A percentile compares a stretch with the other conserved stretches of the same genome.
Evolutionary conservation across 2,888 invertebrate genomes (phyloP).

Genomic region (Napeogenes sylphis): DNA sequence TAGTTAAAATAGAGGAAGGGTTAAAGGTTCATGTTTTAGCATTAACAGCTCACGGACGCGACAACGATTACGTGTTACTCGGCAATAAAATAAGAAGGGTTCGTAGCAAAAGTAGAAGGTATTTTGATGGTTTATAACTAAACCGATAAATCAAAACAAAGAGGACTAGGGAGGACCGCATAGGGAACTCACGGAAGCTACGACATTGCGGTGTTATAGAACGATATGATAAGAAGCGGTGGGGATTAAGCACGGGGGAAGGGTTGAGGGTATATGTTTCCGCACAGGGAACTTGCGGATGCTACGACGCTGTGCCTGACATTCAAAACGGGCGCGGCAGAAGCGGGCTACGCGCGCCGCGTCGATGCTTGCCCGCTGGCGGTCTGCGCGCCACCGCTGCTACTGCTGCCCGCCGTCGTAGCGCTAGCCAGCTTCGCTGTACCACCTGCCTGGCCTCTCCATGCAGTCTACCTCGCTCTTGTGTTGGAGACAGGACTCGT

Average conservation of each 20-base stretch:
- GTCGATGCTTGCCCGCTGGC: conserved; percentile 59
- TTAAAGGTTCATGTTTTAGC: too few relatives aligned
- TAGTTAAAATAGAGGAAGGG: too few relatives aligned
- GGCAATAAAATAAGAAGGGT: too few relatives aligned
- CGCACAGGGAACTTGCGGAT: conserved; percentile 62
- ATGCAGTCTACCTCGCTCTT: conserved; percentile 57
- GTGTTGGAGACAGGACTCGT: conserved; percentile 57
- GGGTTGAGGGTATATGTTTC: conserved; percentile 25
- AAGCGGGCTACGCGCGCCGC: conserved; percentile 54
- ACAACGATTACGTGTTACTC: too few relatives aligned
- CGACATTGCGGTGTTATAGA: too few relatives aligned
- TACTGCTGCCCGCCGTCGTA: conserved; percentile 64
- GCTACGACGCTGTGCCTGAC: conserved; percentile 63
- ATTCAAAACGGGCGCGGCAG: conserved; percentile 57
- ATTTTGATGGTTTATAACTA: too few relatives aligned
- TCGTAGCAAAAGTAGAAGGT: too few relatives aligned
- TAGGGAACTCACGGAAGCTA: too few relatives aligned
- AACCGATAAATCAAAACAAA: too few relatives aligned
- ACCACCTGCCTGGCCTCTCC: conserved; percentile 54
- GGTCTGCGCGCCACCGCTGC: conserved; percentile 60
- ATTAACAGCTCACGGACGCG: too few relatives aligned
- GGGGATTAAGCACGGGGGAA: conserved; percentile 2
- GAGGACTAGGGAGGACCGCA: too few relatives aligned
- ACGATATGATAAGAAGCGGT: too few relatives aligned
- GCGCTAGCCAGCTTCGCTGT: conserved; percentile 57